Conservation (phyloP, 2,113 vertebrate genomes). For the Plectropomus leopardus region DNA sequence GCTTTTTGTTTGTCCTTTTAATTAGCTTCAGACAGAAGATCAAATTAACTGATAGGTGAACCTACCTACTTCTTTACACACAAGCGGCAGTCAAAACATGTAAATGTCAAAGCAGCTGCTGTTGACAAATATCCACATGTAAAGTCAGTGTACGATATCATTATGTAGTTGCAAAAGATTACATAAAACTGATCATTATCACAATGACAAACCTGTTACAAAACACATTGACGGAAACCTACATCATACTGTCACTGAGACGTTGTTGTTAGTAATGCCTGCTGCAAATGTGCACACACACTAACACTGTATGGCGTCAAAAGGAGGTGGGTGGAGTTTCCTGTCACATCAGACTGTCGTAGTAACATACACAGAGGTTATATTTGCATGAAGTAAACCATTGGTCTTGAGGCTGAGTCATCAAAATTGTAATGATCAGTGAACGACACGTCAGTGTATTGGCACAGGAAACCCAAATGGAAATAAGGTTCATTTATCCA, state of each 20-base stretch:
- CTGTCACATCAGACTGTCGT: constrained; percentile 40
- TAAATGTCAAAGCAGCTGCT: background rate
- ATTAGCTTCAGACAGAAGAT: background rate
- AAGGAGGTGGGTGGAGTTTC: constrained; percentile 56
- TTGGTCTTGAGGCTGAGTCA: background rate
- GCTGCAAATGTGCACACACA: background rate
- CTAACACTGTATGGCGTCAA: no score
- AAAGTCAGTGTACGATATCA: background rate
- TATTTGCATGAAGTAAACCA: constrained; percentile 1
- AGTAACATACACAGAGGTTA: background rate
- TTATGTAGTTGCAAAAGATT: background rate
- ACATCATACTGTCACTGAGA: background rate
- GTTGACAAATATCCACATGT: background rate
- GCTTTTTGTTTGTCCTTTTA: background rate
- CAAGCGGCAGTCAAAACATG: no score
- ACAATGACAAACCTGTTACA: background rate
- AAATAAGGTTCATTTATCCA: fast-evolving
- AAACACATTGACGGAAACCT: background rate
- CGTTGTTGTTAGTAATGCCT: background rate
- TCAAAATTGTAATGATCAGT: background rate
- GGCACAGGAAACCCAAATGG: background rate
- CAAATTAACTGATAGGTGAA: background rate
- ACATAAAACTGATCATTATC: background rate
- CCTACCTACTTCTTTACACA: background rate
- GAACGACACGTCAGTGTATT: background rate